Conservation (phyloP, 1,140 invertebrate genomes). For the Holotrichia oblita region DNA sequence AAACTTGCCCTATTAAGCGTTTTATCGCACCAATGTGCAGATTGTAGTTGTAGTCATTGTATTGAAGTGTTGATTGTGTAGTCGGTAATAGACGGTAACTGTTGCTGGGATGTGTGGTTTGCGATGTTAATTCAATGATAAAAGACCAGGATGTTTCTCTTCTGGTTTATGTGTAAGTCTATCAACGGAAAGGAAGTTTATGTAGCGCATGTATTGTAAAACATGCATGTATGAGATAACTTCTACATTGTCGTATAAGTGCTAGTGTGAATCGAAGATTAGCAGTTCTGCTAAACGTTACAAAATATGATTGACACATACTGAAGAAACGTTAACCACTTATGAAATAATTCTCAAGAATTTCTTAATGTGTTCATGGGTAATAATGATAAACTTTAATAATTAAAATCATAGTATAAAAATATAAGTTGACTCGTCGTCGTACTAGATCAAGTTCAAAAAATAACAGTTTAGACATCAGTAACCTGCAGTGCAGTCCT, state of each 20-base stretch:
- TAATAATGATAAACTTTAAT: too few species aligned
- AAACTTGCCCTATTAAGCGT: not conserved
- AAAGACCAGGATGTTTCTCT: slow-evolving; percentile 11
- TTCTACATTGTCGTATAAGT: not conserved
- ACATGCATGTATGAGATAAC: not conserved
- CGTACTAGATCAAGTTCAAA: too few species aligned
- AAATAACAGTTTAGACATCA: too few species aligned
- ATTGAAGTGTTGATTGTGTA: not conserved
- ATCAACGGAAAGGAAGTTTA: slow-evolving; percentile 14
- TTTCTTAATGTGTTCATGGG: too few species aligned
- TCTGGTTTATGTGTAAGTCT: slow-evolving; percentile 13
- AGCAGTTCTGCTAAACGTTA: too few species aligned
- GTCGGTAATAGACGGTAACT: slow-evolving; percentile 1
- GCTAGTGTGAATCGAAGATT: too few species aligned
- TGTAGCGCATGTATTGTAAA: not conserved
- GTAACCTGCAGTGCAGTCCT: too few species aligned
- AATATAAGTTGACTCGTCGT: too few species aligned
- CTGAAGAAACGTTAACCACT: too few species aligned
- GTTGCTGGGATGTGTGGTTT: not conserved
- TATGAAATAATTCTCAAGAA: too few species aligned
- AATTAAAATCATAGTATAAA: too few species aligned
- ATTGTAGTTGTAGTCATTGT: not conserved
- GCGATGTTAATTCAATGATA: slow-evolving; percentile 3
- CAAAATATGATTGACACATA: too few species aligned
- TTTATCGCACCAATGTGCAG: not conserved